Percentiles rank a stretch among this genome's conserved stretches.
phyloP scores from a whole-genome alignment of 2,113 vertebrate species.

The Pterophyllum scalare region DNA sequence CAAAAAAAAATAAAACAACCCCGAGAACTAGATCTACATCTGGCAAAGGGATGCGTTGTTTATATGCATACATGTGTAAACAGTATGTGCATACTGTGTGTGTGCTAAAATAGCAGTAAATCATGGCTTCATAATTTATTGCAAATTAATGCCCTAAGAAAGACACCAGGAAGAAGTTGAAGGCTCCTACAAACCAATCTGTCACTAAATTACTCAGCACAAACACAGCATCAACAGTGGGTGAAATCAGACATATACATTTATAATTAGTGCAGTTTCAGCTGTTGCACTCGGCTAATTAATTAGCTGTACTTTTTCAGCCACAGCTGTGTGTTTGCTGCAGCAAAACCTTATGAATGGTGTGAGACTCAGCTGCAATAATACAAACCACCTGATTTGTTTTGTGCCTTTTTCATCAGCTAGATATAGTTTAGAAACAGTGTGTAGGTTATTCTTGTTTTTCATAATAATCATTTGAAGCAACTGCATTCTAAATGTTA shows the following conservation, averaged over 20 bases:
- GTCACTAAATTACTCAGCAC: slow-evolving; percentile 45
- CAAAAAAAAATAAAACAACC: not conserved
- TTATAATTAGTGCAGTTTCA: slow-evolving; percentile 55
- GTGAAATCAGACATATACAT: slow-evolving; percentile 32
- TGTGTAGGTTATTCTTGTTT: not conserved
- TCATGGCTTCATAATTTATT: slow-evolving; percentile 51
- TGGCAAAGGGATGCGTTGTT: not conserved
- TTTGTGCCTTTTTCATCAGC: not conserved
- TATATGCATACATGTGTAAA: not conserved
- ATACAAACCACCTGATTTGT: not conserved
- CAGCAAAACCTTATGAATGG: slow-evolving; percentile 13
- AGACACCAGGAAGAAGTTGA: slow-evolving; percentile 30
- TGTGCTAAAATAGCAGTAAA: slow-evolving; percentile 36
- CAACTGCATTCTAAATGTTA: not conserved
- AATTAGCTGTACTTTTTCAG: slow-evolving; percentile 43
- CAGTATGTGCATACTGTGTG: not conserved
- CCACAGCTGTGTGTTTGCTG: not conserved
- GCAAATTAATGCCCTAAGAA: slow-evolving; percentile 41
- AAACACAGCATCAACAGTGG: slow-evolving; percentile 25
- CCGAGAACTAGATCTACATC: not conserved
- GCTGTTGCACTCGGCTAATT: slow-evolving; percentile 51
- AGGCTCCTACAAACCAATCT: slow-evolving; percentile 27
- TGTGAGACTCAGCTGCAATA: not conserved
- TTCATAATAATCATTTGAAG: not conserved
- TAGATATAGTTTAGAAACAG: not conserved